phyloP scores from a whole-genome alignment of 2,797 vertebrate species.

The Cirrhinus molitorella region DNA sequence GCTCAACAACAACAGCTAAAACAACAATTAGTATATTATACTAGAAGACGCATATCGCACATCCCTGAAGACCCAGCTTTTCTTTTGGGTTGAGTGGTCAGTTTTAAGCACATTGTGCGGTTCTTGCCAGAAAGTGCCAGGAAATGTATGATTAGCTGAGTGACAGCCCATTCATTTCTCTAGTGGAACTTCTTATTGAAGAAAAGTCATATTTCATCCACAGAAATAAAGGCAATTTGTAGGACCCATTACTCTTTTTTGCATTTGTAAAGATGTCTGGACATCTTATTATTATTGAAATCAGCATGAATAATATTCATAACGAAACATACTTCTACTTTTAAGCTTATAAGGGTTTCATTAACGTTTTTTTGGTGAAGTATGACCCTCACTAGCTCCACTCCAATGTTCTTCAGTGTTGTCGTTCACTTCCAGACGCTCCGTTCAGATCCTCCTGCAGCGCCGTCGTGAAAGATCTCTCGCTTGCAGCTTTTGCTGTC shows the following conservation, averaged over 20 bases:
- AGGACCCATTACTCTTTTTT: not conserved
- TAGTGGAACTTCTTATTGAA: not conserved
- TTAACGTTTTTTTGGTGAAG: not conserved
- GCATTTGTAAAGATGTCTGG: not conserved
- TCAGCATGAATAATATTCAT: not conserved
- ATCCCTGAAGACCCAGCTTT: not conserved
- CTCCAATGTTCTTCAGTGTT: not conserved
- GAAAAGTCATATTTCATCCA: constrained; percentile 19
- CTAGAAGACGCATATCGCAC: not conserved
- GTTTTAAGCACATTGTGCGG: not conserved
- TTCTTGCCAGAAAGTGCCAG: not conserved
- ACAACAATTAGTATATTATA: not conserved
- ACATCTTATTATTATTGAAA: not conserved
- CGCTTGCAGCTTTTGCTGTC: not conserved
- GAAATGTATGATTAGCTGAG: not conserved
- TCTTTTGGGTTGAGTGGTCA: not conserved
- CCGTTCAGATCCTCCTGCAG: not conserved
- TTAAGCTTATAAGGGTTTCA: not conserved
- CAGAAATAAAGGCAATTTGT: not conserved
- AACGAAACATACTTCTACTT: not conserved
- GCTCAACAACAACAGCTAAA: too few relatives aligned
- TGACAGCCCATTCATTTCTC: not conserved
- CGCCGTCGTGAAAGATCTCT: not conserved
- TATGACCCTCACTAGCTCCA: not conserved
- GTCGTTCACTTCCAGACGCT: not conserved